phyloP scores from a whole-genome alignment of 1,140 invertebrate species.

The Cherax quadricarinatus region DNA sequence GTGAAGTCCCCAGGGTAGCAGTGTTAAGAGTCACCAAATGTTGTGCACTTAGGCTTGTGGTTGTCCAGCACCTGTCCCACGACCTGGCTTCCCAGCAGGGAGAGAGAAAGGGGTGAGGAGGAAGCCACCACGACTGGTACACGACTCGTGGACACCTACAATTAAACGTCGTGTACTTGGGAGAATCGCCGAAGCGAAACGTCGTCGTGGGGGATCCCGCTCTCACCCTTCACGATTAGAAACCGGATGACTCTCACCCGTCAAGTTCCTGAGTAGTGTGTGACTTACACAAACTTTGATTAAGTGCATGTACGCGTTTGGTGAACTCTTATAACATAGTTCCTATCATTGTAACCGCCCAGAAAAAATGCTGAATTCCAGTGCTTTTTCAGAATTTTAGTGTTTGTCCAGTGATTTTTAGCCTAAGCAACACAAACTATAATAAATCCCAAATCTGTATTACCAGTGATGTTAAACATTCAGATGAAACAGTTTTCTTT shows the following conservation, averaged over 20 bases:
- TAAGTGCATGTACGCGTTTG: conserved; percentile 15
- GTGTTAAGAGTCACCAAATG: conserved; percentile 35
- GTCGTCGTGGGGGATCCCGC: conserved; percentile 3
- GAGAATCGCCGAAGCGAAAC: conserved; percentile 32
- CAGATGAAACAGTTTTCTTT: neutral
- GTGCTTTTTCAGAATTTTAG: conserved; percentile 8
- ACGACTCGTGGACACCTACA: conserved; percentile 38
- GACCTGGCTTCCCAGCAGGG: conserved; percentile 44
- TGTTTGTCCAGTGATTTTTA: conserved; percentile 34
- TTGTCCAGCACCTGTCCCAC: conserved; percentile 48
- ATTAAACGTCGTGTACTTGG: conserved; percentile 25
- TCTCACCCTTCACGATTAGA: neutral
- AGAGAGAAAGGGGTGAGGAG: neutral
- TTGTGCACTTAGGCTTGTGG: conserved; percentile 36
- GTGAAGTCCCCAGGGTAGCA: conserved; percentile 30
- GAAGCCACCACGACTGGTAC: neutral
- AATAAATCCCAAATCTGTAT: neutral
- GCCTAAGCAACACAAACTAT: neutral
- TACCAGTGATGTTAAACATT: neutral
- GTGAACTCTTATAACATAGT: conserved; percentile 38
- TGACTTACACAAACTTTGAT: neutral
- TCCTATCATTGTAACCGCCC: conserved; percentile 20
- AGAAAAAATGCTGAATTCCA: neutral
- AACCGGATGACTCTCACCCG: neutral
- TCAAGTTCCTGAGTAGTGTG: conserved; percentile 22